Evolutionary conservation across 2,797 vertebrate species (phyloP).

Genomic region (Phataginus tetradactyla): DNA sequence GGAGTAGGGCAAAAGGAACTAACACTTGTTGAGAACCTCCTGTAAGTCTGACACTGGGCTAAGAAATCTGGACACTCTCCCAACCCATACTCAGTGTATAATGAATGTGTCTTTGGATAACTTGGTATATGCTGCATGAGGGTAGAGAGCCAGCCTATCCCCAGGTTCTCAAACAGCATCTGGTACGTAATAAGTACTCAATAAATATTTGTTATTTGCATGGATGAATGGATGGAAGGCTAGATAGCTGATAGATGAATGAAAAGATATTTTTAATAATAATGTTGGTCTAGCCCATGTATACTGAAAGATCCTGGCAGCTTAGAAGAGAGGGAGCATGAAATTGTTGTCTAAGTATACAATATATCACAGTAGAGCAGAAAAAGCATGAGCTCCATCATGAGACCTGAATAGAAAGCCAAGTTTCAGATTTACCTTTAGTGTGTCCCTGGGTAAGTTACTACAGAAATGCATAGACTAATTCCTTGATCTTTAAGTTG

Average conservation of each 20-base stretch:
- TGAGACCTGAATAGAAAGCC: background rate
- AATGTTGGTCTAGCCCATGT: background rate
- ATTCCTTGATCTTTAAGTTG: constrained; percentile 5
- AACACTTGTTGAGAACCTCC: background rate
- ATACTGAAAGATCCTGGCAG: background rate
- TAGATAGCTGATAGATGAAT: background rate
- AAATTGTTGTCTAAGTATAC: background rate
- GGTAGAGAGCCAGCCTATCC: background rate
- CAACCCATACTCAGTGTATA: background rate
- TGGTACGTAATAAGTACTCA: background rate
- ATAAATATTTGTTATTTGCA: background rate
- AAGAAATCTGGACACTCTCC: background rate
- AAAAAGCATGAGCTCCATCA: background rate
- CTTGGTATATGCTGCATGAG: background rate
- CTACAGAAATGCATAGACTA: background rate
- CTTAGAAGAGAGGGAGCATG: background rate
- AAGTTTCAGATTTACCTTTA: background rate
- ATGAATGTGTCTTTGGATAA: background rate
- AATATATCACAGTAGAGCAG: background rate
- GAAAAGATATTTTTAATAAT: background rate
- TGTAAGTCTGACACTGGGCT: background rate
- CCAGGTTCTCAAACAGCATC: background rate
- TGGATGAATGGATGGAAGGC: background rate
- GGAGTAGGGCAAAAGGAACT: background rate
- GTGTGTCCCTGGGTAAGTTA: background rate